Evolutionary conservation across 2,888 invertebrate genomes (phyloP), one percentile per base, ranked within the genome.

Genomic region (Drosophila monieri): DNA sequence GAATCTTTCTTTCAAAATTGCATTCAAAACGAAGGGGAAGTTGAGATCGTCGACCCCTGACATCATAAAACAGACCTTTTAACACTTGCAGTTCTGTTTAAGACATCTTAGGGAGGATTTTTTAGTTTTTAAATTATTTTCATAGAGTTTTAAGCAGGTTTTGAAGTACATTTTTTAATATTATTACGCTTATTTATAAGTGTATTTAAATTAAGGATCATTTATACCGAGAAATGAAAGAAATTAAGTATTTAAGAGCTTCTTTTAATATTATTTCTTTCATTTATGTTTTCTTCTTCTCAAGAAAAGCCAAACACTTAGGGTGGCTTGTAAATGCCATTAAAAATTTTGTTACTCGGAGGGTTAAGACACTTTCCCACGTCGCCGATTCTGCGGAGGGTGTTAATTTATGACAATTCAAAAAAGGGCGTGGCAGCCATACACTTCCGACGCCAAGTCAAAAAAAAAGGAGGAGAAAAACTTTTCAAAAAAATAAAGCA

Each of bases 381-480:
- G 25, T 32, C 25, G 21, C 15, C 9, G n/a, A 9, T 8, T 8
- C 14, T 3, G 51, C 15, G 57, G 53, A n/a, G 58, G 66, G 68
- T 77, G 80, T 84, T 84, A 69, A 80, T 71, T 83, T 86, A 80
- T 86, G 70, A 67, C 73, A 77, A 74, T 73, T 72, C 60, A 25
- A 32, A 67, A 72, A 80, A 80, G 87, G 80, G 80, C 85, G 80
- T 80, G 87, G 87, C 76, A 48, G 51, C 8, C 55, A 37, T 15
- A 46, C 32, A 49, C 43, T 59, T 59, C 43, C 56, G 55, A 43
- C n/a, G 59, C 25, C 56, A 27, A 25, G 35, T 21, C 48, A 10
- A 49, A 61, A 41, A 54, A 21, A 39, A 14, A 37, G 9, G 14
- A 32, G 10, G 47, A 48, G 10, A 23, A n/a, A 18, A 23, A n/a